Base-by-base conservation (phyloP, 2,113 vertebrate genomes). In the Lamprologus ornatipinnis region DNA sequence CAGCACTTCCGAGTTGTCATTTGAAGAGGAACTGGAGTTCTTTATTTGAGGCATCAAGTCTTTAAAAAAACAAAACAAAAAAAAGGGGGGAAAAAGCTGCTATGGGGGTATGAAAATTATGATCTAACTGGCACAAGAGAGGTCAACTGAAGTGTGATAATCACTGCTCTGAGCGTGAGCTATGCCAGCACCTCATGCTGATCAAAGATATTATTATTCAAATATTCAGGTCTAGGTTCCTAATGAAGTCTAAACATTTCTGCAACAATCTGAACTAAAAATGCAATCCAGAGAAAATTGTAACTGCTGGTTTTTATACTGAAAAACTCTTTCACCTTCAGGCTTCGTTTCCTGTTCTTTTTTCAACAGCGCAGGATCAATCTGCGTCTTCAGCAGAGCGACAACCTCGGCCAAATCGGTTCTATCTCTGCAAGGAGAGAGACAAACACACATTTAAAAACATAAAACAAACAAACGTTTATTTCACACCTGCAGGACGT, bases 381-480 rank as follows among this genome's bases (percentile, higher is more conserved):
- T 99, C 75, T 99, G 98, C 8, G 98, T 98, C 96, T 99, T 99
- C 89, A 99, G 91, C 87, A 99, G 96, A 70, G 97, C 97, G 8
- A 99, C 94, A 7, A 98, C 98, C 95, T 99, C 97, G 0, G 98
- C 98, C 89, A 99, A 92, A 47, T 99, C 98, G 3, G 97, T 98
- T 93, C 99, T 96, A 83, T 97, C 97, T 95, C 99, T 99, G 87
- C 49, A 92, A 35, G 82, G 87, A 42, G 88, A 68, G 47, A 42
- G 57, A 4, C 89, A 19, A 91, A 37, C 31, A 65, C 60, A 12
- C 19, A 37, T 65, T 65, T n/a, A 13, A 68, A 14, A 23, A 40
- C 10, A 40, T 3, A 35, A 2, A 40, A 7, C 4, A 9, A 21
- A 13, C 4, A 47, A 37, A 37, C 0, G 5, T 2, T 81, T 17